Conservation (phyloP, 2,888 invertebrate species). For the Netelia fuscicornis region DNA sequence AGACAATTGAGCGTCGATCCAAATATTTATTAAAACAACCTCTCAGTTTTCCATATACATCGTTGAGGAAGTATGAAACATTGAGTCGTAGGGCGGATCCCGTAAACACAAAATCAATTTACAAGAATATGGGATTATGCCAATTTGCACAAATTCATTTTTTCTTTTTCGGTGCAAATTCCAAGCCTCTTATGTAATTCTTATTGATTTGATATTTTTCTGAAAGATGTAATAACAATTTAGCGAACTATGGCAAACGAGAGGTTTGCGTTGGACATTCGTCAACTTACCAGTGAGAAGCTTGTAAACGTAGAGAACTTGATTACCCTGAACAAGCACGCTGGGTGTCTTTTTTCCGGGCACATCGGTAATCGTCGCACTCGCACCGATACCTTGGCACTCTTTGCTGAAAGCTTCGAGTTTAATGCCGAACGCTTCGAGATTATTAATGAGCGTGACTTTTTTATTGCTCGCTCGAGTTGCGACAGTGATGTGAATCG, state of each 20-base stretch:
- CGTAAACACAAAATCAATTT: neutral
- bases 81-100: neutral
- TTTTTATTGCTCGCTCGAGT: slow-evolving; percentile 95
- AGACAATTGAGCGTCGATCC: neutral
- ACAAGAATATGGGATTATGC: slow-evolving; percentile 11
- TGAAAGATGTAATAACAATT: slow-evolving; percentile 82
- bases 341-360: slow-evolving; percentile 91
- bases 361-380: slow-evolving; percentile 91
- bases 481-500: slow-evolving; percentile 91
- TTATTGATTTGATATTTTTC: slow-evolving; percentile 92
- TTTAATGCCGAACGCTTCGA: slow-evolving; percentile 94
- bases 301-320: slow-evolving; percentile 88
- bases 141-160: slow-evolving; percentile 81
- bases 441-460: slow-evolving; percentile 95
- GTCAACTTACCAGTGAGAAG: slow-evolving; percentile 85
- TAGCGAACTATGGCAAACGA: neutral
- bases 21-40: slow-evolving; percentile 33
- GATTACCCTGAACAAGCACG: slow-evolving; percentile 96
- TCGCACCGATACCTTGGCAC: slow-evolving; percentile 95
- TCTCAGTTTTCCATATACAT: neutral
- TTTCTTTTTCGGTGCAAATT: slow-evolving; percentile 91
- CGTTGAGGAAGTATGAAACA: neutral
- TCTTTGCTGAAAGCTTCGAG: slow-evolving; percentile 91
- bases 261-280: neutral
- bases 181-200: slow-evolving; percentile 91